phyloP scores from a whole-genome alignment of 2,888 invertebrate species.

The Elaeidobius kamerunicus region DNA sequence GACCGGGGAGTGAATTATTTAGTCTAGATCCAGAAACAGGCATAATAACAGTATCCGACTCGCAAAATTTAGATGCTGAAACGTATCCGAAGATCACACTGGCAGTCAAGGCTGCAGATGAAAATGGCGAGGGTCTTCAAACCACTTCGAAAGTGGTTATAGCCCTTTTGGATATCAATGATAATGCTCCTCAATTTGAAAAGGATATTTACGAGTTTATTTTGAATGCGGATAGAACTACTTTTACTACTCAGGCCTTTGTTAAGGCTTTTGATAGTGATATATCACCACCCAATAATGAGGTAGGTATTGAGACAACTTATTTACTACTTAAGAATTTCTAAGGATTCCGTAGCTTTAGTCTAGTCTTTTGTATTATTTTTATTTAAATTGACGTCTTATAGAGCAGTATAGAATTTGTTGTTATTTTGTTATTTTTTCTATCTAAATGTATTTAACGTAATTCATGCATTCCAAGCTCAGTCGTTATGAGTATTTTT shows the following conservation, averaged over 20 bases:
- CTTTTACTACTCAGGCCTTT: slow-evolving; percentile 67
- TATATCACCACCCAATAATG: slow-evolving; percentile 80
- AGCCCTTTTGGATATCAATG: slow-evolving; percentile 61
- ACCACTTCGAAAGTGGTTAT: slow-evolving; percentile 72
- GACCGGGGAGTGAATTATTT: slow-evolving; percentile 54
- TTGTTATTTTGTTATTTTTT: too few relatives aligned
- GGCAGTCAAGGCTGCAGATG: slow-evolving; percentile 84
- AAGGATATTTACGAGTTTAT: slow-evolving; percentile 77
- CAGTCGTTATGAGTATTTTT: too few relatives aligned
- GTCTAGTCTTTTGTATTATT: too few relatives aligned
- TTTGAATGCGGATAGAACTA: slow-evolving; percentile 66
- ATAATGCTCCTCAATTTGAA: slow-evolving; percentile 70
- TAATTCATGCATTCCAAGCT: too few relatives aligned
- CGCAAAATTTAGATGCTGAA: slow-evolving; percentile 70
- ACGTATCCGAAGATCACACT: slow-evolving; percentile 71
- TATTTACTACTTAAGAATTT: too few relatives aligned
- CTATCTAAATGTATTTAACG: too few relatives aligned
- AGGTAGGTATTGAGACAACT: too few relatives aligned
- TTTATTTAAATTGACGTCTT: too few relatives aligned
- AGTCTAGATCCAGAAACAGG: slow-evolving; percentile 76
- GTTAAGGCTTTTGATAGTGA: slow-evolving; percentile 83
- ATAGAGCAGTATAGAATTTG: too few relatives aligned
- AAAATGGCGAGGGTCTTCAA: slow-evolving; percentile 75
- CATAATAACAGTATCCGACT: slow-evolving; percentile 73
- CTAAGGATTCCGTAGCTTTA: too few relatives aligned